These are phyloP conservation scores for Calyptommatus sinebrachiatus DNA, from an alignment of 2,113 vertebrate species.

Conservation along the genomic window DNA sequence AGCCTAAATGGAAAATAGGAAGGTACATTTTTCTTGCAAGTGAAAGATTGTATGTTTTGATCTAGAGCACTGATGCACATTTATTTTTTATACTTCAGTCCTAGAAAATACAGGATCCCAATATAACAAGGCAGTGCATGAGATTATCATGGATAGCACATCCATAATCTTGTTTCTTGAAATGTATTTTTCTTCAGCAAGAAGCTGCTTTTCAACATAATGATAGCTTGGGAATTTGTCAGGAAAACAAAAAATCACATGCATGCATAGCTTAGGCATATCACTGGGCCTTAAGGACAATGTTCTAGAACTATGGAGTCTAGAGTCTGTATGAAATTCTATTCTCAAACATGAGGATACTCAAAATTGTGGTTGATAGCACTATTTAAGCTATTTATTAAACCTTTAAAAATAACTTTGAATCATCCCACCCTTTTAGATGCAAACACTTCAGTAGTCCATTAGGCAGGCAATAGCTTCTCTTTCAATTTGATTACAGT, in stretches of 20 bases:
- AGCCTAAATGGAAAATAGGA: slow-evolving; percentile 1
- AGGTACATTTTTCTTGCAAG: neutral
- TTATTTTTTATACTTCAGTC: neutral
- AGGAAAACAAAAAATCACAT: slow-evolving; percentile 1
- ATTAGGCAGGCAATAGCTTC: neutral
- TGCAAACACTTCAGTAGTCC: neutral
- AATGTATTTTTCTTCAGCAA: neutral
- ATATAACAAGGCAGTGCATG: neutral
- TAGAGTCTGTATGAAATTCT: no score
- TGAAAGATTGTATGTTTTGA: neutral
- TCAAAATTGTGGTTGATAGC: neutral
- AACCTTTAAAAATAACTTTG: neutral
- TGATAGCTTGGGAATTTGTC: neutral
- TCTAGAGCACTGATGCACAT: neutral
- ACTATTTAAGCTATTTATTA: neutral
- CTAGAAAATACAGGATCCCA: neutral
- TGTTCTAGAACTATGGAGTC: neutral
- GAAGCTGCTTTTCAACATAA: neutral
- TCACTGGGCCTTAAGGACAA: neutral
- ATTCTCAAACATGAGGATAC: no score
- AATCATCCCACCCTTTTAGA: neutral
- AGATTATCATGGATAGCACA: neutral
- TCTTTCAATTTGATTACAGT: neutral
- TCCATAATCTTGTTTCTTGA: neutral
- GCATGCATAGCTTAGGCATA: neutral